Evolutionary conservation across 1,140 invertebrate genomes (phyloP).

Genomic region (Antheraea mylitta): DNA sequence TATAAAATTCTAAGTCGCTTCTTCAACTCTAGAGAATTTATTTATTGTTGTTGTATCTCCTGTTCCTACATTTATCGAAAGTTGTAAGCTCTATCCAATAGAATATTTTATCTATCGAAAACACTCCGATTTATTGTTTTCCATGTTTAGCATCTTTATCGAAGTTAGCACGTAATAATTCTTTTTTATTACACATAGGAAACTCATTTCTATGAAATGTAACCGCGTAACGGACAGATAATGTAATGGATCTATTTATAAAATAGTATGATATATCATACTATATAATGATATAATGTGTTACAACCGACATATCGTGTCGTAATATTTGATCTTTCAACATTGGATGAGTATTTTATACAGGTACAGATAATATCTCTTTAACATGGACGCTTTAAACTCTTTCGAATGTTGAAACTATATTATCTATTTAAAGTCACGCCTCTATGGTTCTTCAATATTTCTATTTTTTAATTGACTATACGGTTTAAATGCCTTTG

Average conservation of each 20-base stretch:
- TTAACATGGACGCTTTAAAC: no score
- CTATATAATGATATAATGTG: no score
- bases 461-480: no score
- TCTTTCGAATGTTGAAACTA: no score
- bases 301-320: no score
- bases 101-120: background rate
- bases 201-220: conserved; percentile 17
- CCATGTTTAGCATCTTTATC: conserved; percentile 9
- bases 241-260: conserved; percentile 8
- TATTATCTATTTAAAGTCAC: no score
- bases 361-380: no score
- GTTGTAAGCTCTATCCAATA: background rate
- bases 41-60: background rate
- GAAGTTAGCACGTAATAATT: conserved; percentile 16
- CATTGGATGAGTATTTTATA: no score
- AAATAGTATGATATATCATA: background rate
- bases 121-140: conserved; percentile 14
- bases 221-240: conserved; percentile 1
- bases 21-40: background rate
- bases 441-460: no score
- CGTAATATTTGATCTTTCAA: no score
- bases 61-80: background rate
- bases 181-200: conserved; percentile 17
- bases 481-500: no score
- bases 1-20: background rate